A percentile compares a stretch with the other conserved stretches of the same genome.
phyloP scores from a whole-genome alignment of 2,797 vertebrate genomes.

The Gymnothorax javanicus region DNA sequence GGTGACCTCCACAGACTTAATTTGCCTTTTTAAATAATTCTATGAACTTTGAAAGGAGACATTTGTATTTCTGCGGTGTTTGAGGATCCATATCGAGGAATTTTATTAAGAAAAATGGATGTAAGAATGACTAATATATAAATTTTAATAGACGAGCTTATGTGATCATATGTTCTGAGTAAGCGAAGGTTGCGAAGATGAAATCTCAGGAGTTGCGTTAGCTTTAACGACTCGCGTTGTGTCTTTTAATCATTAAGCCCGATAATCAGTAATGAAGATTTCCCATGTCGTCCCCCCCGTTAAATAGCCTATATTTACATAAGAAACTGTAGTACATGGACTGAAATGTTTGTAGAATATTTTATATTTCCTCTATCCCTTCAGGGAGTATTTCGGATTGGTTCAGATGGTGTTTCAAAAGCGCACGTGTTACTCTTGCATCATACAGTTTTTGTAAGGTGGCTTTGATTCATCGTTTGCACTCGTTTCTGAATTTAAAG shows the following conservation, averaged over 20 bases:
- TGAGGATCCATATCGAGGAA: neutral
- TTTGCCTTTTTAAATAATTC: neutral
- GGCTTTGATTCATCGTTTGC: constrained; percentile 15
- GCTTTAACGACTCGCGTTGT: neutral
- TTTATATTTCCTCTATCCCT: neutral
- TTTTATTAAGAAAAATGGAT: neutral
- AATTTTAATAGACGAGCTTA: neutral
- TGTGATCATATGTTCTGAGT: neutral
- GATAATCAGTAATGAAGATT: neutral
- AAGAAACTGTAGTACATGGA: neutral
- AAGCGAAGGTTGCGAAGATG: neutral
- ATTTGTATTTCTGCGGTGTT: neutral
- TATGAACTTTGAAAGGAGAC: neutral
- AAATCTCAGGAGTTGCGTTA: neutral
- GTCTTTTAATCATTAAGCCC: neutral
- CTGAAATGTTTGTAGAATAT: neutral
- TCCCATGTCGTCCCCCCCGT: too few species aligned
- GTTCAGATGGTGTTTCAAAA: constrained; percentile 10
- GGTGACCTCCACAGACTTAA: neutral
- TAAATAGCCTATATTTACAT: neutral
- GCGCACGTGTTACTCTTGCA: constrained; percentile 20
- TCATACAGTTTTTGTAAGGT: constrained; percentile 17
- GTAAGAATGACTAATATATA: neutral
- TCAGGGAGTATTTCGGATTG: constrained; percentile 2
- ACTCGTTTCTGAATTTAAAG: constrained; percentile 9